Base-by-base conservation (phyloP, 2,113 vertebrate genomes). In the Steatornis caripensis region DNA sequence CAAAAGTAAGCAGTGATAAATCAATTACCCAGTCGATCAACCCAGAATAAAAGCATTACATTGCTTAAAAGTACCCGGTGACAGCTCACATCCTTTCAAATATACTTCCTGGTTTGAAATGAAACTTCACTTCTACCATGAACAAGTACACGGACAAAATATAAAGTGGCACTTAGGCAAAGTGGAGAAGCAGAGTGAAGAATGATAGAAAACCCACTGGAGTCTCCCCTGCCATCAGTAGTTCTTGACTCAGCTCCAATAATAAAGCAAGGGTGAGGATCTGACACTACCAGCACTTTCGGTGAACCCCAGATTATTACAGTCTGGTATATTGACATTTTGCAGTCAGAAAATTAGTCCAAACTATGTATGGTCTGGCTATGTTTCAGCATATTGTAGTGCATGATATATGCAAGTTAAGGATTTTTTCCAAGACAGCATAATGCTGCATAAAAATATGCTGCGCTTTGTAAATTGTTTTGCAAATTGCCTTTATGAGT, bases 371-470 rank as follows among this genome's bases (percentile, higher is more conserved):
- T 11, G 36, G 36, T 58, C 10, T 84, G 8, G 8, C 18, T 32
- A n/a, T 21, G 10, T 18, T 89, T 80, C 57, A 32, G 8, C 39
- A 24, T 48, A 43, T 7, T 71, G 21, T 34, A 79, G 9, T 19
- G 29, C 20, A 51, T 0, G 0, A 36, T 57, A 51, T 13, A 34
- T 26, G 8, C 11, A 60, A 66, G 2, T 57, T 71, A 58, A 9
- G 53, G 23, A 6, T 36, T 84, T 84, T 53, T 61, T 16, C 18
- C 10, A 55, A 94, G 29, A 23, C n/a, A 85, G 26, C 16, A 45
- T 23, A 76, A 83, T n/a, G 29, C 30, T 96, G 45, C n/a, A 58
- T 34, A 82, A 95, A 91, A 96, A 46, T 19, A 80, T 49, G 51
- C 20, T 74, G 34, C 11, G 76, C 3, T 82, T 72, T 61, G 39